Conservation (phyloP, 2,113 vertebrate species). For the Clinocottus analis region DNA sequence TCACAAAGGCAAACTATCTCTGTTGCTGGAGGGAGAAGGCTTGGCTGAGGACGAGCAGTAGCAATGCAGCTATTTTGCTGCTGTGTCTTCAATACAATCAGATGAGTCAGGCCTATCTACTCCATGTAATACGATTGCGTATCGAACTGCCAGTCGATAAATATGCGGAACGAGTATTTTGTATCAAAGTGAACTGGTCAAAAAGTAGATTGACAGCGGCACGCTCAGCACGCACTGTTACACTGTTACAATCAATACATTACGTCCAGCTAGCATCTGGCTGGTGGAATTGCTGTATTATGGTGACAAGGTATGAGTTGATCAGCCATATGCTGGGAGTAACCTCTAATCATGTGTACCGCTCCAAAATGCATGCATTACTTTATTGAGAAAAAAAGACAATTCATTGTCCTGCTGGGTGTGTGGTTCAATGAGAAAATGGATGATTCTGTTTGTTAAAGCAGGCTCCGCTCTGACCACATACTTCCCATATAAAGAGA, state of each 20-base stretch:
- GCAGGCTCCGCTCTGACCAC: neutral
- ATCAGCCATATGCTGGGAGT: neutral
- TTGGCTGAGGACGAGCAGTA: conserved; percentile 19
- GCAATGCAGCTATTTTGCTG: conserved; percentile 31
- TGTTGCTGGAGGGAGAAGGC: conserved; percentile 23
- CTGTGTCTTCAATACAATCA: conserved; percentile 20
- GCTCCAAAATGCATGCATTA: neutral
- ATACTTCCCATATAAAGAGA: neutral
- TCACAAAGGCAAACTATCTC: conserved; percentile 33
- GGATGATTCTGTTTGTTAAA: conserved; percentile 9
- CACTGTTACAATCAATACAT: too few relatives aligned
- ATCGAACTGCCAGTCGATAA: neutral
- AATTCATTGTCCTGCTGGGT: neutral
- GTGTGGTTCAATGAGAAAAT: neutral
- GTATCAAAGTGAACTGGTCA: neutral
- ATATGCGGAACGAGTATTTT: neutral
- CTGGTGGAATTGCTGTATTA: neutral
- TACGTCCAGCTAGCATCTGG: neutral
- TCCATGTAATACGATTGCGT: neutral
- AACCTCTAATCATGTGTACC: neutral
- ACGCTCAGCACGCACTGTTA: neutral
- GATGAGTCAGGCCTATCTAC: conserved; percentile 9
- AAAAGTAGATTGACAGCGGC: neutral
- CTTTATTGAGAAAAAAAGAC: neutral
- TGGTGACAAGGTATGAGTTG: neutral